Percentiles rank a stretch among this genome's conserved stretches.
Conservation (phyloP, 2,113 vertebrate species). For the Enhydra lutris region DNA sequence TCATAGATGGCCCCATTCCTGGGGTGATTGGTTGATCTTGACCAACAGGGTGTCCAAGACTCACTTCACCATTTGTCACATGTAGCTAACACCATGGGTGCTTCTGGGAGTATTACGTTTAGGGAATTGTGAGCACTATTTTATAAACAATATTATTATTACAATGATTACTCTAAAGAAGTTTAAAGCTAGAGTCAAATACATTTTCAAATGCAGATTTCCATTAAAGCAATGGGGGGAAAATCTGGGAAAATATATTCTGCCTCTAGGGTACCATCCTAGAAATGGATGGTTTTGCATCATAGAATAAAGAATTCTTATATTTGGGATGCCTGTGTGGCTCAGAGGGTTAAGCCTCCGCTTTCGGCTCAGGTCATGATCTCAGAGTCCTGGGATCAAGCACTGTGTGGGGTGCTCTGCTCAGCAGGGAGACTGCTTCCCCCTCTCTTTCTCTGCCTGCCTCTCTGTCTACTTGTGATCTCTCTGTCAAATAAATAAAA, state of each 20-base stretch:
- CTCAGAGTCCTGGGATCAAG: too few relatives aligned
- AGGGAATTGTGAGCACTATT: neutral
- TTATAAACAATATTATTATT: neutral
- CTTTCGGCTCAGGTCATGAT: too few relatives aligned
- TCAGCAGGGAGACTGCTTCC: too few relatives aligned
- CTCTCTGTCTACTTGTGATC: too few relatives aligned
- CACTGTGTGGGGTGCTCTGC: too few relatives aligned
- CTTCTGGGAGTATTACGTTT: neutral
- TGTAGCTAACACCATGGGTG: neutral
- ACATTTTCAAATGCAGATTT: neutral
- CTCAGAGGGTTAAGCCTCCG: too few relatives aligned
- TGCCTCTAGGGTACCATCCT: accelerated
- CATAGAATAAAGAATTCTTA: neutral
- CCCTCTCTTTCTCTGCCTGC: too few relatives aligned
- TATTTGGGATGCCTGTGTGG: too few relatives aligned
- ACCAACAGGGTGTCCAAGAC: neutral
- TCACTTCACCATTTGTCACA: neutral
- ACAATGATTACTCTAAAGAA: neutral
- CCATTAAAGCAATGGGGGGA: neutral
- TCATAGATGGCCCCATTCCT: neutral
- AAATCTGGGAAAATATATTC: neutral
- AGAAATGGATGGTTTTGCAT: neutral
- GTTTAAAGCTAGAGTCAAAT: neutral
- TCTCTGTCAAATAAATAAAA: too few relatives aligned
- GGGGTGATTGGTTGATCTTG: neutral